Conservation (phyloP, 2,888 invertebrate genomes). For the Agapostemon virescens region DNA sequence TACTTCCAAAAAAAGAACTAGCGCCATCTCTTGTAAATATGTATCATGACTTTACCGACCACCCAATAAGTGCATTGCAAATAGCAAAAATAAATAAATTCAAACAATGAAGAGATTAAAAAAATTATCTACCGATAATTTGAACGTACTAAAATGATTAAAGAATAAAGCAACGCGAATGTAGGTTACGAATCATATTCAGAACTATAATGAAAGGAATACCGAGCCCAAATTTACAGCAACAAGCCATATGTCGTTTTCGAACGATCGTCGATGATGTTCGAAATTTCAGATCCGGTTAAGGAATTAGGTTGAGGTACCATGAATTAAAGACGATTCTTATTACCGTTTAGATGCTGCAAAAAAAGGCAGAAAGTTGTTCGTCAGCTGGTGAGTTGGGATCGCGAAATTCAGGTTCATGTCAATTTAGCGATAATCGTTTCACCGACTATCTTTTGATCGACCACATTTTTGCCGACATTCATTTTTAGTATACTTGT, state of each 20-base stretch:
- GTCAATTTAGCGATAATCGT: too few species aligned
- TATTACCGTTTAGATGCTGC: background rate
- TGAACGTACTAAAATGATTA: background rate
- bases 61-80: too few species aligned
- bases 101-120: too few species aligned
- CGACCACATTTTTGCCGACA: too few species aligned
- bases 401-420: slow-evolving; percentile 27
- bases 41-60: too few species aligned
- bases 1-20: too few species aligned
- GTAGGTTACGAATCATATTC: background rate
- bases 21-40: too few species aligned
- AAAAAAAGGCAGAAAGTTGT: slow-evolving; percentile 33
- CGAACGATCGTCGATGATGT: background rate
- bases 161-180: background rate
- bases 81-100: background rate
- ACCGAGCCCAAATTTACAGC: background rate
- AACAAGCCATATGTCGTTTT: background rate
- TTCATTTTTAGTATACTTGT: too few species aligned
- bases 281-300: slow-evolving; percentile 23
- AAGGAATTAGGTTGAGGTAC: slow-evolving; percentile 8
- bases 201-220: background rate
- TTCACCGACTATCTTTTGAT: too few species aligned
- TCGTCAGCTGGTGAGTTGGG: slow-evolving; percentile 32
- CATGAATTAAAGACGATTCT: slow-evolving; percentile 7
- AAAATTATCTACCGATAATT: background rate